Percentiles rank a stretch among this genome's conserved stretches.
Evolutionary conservation across 2,888 invertebrate genomes (phyloP).

Genomic region (Troides aeacus): DNA sequence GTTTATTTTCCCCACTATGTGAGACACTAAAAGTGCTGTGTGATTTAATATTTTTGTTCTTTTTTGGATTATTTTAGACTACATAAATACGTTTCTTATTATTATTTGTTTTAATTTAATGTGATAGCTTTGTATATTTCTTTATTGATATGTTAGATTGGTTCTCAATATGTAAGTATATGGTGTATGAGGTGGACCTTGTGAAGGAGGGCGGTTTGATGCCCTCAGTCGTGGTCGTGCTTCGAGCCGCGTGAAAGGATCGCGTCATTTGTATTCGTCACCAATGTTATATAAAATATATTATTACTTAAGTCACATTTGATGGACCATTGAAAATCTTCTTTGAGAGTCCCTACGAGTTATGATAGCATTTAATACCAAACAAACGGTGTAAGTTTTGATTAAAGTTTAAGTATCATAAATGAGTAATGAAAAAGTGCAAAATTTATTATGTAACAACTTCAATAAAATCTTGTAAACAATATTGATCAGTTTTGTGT

Average conservation of each 20-base stretch:
- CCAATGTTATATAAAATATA: constrained; percentile 43
- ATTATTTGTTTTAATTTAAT: constrained; percentile 79
- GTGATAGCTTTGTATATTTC: constrained; percentile 79
- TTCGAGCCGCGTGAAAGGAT: constrained; percentile 11
- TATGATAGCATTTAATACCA: constrained; percentile 79
- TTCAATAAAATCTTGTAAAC: constrained; percentile 59
- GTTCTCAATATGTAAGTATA: constrained; percentile 46
- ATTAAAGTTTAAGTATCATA: constrained; percentile 72
- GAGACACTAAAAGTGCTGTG: constrained; percentile 75
- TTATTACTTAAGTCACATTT: constrained; percentile 62
- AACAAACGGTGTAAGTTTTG: constrained; percentile 72
- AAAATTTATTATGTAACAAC: constrained; percentile 78
- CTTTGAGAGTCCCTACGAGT: constrained; percentile 65
- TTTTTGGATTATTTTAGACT: constrained; percentile 70
- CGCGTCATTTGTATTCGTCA: constrained; percentile 33
- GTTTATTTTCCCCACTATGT: constrained; percentile 62
- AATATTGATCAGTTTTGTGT: constrained; percentile 26
- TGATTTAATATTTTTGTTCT: constrained; percentile 63
- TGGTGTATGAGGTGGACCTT: constrained; percentile 41
- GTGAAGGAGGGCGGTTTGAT: constrained; percentile 32
- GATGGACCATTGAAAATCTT: constrained; percentile 66
- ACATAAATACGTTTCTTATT: constrained; percentile 74
- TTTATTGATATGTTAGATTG: constrained; percentile 59
- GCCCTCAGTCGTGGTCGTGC: background rate
- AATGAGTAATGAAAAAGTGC: constrained; percentile 74